These are phyloP conservation scores for Cherax destructor DNA, from an alignment of 1,140 invertebrate genomes.

Conservation along the genomic window DNA sequence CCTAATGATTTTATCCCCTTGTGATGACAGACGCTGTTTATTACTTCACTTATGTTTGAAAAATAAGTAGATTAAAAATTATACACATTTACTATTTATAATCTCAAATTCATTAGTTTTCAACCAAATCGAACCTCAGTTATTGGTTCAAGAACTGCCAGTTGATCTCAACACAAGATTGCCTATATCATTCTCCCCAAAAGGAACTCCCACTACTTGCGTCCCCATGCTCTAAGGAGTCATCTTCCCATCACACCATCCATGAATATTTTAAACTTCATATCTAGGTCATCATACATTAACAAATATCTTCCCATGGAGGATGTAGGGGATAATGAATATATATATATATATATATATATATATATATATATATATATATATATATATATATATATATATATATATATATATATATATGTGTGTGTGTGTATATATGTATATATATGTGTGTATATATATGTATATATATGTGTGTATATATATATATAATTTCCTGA, in stretches of 20 bases:
- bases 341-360: slow-evolving; percentile 24
- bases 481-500: slow-evolving; percentile 4
- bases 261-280: slow-evolving; percentile 13
- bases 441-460: slow-evolving; percentile 26
- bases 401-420: background rate
- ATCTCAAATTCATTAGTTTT: slow-evolving; percentile 21
- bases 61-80: slow-evolving; percentile 23
- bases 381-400: slow-evolving; percentile 12
- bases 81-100: background rate
- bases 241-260: slow-evolving; percentile 36
- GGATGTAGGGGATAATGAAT: slow-evolving; percentile 36
- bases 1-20: slow-evolving; percentile 41
- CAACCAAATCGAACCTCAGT: slow-evolving; percentile 23
- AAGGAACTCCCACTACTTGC: slow-evolving; percentile 39
- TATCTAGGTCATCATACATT: slow-evolving; percentile 32
- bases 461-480: slow-evolving; percentile 4
- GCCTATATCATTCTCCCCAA: slow-evolving; percentile 22
- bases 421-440: slow-evolving; percentile 18
- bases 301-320: slow-evolving; percentile 32
- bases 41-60: slow-evolving; percentile 44
- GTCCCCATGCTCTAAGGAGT: slow-evolving; percentile 28
- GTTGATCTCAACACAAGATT: slow-evolving; percentile 22
- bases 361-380: slow-evolving; percentile 16
- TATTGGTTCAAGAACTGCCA: slow-evolving; percentile 30
- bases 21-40: slow-evolving; percentile 35